Evolutionary conservation across 2,113 vertebrate genomes (phyloP), one percentile per base, ranked within the genome.

Genomic region (Datnioides undecimradiatus): DNA sequence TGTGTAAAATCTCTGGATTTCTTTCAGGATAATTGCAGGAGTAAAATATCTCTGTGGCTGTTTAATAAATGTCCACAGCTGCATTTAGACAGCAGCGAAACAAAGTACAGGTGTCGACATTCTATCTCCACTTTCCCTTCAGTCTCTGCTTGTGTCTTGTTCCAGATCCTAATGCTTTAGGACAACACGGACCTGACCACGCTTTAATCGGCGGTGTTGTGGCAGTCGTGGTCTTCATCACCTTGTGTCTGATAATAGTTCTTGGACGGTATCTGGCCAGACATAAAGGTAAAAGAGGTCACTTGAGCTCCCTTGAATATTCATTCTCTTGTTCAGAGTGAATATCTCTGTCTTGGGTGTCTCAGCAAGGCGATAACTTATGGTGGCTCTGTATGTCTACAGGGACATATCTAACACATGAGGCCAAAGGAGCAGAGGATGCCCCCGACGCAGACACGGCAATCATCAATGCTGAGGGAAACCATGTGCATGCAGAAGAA

Each of bases 381-480:
- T 38, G 80, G 70, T 88, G 70, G 49, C 65, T 89, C 57, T 87
- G 70, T 87, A 14, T 80, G 46, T 85, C 89, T 85, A 10, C 86
- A 99, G 98, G 98, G 95, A 99, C 98, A 8, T 99, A 99, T 91
- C 95, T 99, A 96, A 99, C 98, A 70, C 97, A 99, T 29, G 98
- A 99, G 96, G 98, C 98, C 89, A 99, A 99, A 95, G 98, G 98
- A 93, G 97, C 98, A 54, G 98, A 99, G 92, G 98, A 99, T 79
- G 97, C 98, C 81, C 98, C 98, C 5, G 98, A 99, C 76, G 98
- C 98, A 25, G 98, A 99, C 94, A 99, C 98, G 78, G 98, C 98
- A 92, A 99, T 99, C 95, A 99, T 99, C 95, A 99, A 99, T 88
- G 98, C 98, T 72, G 97, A 99, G 93, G 98, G 98, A 92, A 98